phyloP scores from a whole-genome alignment of 2,888 invertebrate species.

The Agrotis segetum region DNA sequence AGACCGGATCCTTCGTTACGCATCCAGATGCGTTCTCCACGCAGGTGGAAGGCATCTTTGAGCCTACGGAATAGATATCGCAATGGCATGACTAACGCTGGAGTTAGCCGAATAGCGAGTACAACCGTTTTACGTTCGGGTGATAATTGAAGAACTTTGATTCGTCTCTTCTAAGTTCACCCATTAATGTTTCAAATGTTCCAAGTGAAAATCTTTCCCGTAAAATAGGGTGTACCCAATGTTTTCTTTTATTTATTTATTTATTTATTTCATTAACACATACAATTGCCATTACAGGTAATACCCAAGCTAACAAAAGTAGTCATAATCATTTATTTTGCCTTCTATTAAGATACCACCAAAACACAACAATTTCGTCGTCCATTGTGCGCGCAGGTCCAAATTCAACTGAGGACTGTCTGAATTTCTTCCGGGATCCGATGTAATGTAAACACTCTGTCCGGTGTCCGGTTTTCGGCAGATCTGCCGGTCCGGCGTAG shows the following conservation, averaged over 20 bases:
- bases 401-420: slow-evolving; percentile 54
- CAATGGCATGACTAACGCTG: too few relatives aligned
- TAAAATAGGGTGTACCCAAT: slow-evolving; percentile 34
- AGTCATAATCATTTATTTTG: too few relatives aligned
- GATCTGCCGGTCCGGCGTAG: slow-evolving; percentile 47
- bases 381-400: slow-evolving; percentile 44
- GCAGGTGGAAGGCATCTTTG: too few relatives aligned
- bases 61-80: too few relatives aligned
- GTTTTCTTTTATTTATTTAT: slow-evolving; percentile 31
- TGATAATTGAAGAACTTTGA: slow-evolving; percentile 54
- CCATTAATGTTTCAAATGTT: slow-evolving; percentile 63
- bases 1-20: too few relatives aligned
- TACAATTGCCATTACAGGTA: too few relatives aligned
- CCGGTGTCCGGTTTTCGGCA: slow-evolving; percentile 62
- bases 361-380: slow-evolving; percentile 44
- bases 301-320: too few relatives aligned
- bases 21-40: too few relatives aligned
- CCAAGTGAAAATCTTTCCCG: slow-evolving; percentile 63
- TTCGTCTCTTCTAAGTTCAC: slow-evolving; percentile 59
- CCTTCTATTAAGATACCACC: slow-evolving; percentile 35
- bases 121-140: too few relatives aligned
- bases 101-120: too few relatives aligned
- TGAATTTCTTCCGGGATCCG: slow-evolving; percentile 54
- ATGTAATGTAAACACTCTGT: slow-evolving; percentile 58
- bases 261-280: too few relatives aligned